These are phyloP conservation scores for Osmerus eperlanus DNA, from an alignment of 2,113 vertebrate species.

Conservation along the genomic window DNA sequence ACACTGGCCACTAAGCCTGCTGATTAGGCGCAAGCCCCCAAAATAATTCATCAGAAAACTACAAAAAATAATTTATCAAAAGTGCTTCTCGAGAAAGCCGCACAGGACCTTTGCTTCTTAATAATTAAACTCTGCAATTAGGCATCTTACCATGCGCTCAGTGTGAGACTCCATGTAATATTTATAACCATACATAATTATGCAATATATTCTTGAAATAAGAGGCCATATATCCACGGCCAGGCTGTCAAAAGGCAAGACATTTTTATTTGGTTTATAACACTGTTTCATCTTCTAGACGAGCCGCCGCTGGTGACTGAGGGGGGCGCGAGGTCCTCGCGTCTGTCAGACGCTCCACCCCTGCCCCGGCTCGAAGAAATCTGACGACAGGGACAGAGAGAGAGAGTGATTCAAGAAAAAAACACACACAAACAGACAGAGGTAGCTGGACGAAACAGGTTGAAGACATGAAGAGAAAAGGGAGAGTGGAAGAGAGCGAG, in stretches of 20 bases:
- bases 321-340: constrained; percentile 27
- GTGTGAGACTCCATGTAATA: constrained; percentile 73
- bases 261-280: constrained; percentile 76
- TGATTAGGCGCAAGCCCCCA: constrained; percentile 80
- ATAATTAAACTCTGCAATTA: constrained; percentile 83
- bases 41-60: constrained; percentile 86
- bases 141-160: constrained; percentile 72
- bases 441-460: neutral
- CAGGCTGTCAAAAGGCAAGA: constrained; percentile 67
- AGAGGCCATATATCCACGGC: constrained; percentile 67
- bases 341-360: constrained; percentile 24
- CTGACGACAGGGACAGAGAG: constrained; percentile 7
- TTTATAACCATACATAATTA: constrained; percentile 78
- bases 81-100: constrained; percentile 72
- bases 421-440: too few relatives aligned
- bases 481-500: constrained; percentile 7
- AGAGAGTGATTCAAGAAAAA: neutral
- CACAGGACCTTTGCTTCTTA: constrained; percentile 77
- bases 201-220: constrained; percentile 73
- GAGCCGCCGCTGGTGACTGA: constrained; percentile 52
- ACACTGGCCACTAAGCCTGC: constrained; percentile 74
- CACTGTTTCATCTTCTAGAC: constrained; percentile 67
- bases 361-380: too few relatives aligned
- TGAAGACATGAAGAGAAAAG: neutral
- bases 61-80: constrained; percentile 84